Evolutionary conservation across 2,113 vertebrate genomes (phyloP).

Genomic region (Illadopsis cleaveri): DNA sequence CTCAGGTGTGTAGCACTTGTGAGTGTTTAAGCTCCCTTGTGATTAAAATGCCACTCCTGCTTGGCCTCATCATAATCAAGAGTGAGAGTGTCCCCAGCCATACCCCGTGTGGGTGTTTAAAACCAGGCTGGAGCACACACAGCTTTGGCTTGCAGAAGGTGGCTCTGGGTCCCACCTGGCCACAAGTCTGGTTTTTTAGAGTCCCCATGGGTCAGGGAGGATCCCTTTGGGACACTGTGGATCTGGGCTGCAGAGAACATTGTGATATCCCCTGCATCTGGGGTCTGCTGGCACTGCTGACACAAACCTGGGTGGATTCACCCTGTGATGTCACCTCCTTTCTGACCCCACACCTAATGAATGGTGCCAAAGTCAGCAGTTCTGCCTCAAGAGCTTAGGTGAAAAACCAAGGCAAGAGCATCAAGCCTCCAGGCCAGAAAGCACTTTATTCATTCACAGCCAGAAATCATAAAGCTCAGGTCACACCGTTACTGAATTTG

Average conservation of each 20-base stretch:
- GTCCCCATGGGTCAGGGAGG: not conserved
- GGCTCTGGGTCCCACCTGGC: not conserved
- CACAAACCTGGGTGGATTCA: not conserved
- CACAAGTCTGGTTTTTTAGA: not conserved
- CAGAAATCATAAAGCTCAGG: not conserved
- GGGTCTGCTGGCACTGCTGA: not conserved
- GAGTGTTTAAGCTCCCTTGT: not conserved
- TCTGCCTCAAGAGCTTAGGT: not conserved
- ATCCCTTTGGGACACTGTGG: not conserved
- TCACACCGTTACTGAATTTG: not conserved
- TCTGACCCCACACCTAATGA: not conserved
- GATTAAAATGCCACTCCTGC: not conserved
- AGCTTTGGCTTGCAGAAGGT: not conserved
- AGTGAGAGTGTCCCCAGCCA: not conserved
- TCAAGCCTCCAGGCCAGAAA: not conserved
- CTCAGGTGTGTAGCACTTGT: not conserved
- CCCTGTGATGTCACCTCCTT: not conserved
- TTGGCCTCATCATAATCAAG: not conserved
- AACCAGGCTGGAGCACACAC: not conserved
- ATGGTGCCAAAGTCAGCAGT: not conserved
- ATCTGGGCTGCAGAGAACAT: not conserved
- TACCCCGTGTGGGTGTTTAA: rapidly evolving
- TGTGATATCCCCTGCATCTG: not conserved
- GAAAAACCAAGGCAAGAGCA: not conserved
- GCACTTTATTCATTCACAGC: not conserved